Evolutionary conservation across 2,888 invertebrate species (phyloP).

Genomic region (Micoletzkya japonica): DNA sequence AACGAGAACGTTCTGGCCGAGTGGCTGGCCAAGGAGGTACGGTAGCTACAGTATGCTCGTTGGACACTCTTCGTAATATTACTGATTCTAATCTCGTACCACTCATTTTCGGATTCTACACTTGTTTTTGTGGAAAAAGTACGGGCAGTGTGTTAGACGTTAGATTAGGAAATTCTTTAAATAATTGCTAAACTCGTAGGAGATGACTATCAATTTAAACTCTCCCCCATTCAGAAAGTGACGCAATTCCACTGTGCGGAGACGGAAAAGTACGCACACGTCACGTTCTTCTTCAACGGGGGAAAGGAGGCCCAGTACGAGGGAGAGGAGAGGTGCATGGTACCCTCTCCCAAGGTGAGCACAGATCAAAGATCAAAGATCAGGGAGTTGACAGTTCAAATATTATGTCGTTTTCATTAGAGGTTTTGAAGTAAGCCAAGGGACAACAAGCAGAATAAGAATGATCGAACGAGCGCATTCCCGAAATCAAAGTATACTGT

Average conservation of each 20-base stretch:
- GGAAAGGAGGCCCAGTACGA: constrained; percentile 65
- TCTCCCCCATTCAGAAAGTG: too few relatives aligned
- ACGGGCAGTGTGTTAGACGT: background rate
- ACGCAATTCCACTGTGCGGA: constrained; percentile 67
- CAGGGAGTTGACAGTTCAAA: too few relatives aligned
- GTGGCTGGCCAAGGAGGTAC: constrained; percentile 63
- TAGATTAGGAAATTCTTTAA: background rate
- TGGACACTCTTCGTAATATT: background rate
- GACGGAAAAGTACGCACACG: constrained; percentile 65
- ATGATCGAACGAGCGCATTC: too few relatives aligned
- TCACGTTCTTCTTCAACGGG: constrained; percentile 69
- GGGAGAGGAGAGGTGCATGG: constrained; percentile 65
- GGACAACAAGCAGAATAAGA: too few relatives aligned
- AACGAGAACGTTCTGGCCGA: constrained; percentile 67
- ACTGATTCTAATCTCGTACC: background rate
- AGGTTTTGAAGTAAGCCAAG: too few relatives aligned
- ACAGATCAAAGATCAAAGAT: too few relatives aligned
- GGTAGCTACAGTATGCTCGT: background rate
- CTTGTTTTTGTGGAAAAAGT: background rate
- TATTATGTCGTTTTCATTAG: too few relatives aligned
- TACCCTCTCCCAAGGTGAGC: constrained; percentile 67
- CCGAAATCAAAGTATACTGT: too few relatives aligned
- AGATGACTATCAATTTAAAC: too few relatives aligned
- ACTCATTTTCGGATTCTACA: background rate
- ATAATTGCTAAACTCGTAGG: too few relatives aligned